phyloP scores from a whole-genome alignment of 1,140 invertebrate genomes.

The Trachymyrmex septentrionalis region DNA sequence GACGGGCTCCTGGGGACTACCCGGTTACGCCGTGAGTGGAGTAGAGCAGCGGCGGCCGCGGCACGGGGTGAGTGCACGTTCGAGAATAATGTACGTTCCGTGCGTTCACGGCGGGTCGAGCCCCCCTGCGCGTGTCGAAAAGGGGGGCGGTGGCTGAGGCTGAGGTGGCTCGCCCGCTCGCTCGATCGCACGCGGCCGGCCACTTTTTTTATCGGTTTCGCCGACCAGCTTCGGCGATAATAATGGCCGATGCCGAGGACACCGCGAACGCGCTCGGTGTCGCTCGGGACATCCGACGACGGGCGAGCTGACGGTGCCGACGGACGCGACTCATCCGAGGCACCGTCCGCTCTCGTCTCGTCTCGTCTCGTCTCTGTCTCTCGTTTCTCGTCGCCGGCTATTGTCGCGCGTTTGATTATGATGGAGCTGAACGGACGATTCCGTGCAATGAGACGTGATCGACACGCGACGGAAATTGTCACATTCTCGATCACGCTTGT shows the following conservation, averaged over 20 bases:
- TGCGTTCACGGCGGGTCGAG: conserved; percentile 21
- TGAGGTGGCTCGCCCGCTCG: conserved; percentile 77
- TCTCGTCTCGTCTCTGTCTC: no score
- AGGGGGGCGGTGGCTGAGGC: conserved; percentile 79
- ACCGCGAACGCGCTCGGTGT: background rate
- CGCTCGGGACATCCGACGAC: conserved; percentile 13
- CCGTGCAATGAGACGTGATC: background rate
- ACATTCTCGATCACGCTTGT: background rate
- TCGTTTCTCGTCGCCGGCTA: background rate
- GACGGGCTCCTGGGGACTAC: conserved; percentile 58
- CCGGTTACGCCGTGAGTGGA: conserved; percentile 61
- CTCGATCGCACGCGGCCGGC: conserved; percentile 64
- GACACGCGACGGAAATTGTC: background rate
- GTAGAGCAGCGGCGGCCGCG: conserved; percentile 60
- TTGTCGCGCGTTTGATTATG: background rate
- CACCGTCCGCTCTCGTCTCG: background rate
- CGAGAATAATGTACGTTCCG: conserved; percentile 54
- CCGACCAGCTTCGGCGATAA: conserved; percentile 74
- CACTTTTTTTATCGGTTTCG: conserved; percentile 77
- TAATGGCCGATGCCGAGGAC: conserved; percentile 70
- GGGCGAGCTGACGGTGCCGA: no score
- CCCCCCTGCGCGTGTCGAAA: conserved; percentile 67
- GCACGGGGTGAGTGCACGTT: conserved; percentile 76
- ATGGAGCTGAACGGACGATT: background rate
- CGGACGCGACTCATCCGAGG: background rate